phyloP scores from a whole-genome alignment of 92 coral and sea anemone genomes.

The Muricea muricata region DNA sequence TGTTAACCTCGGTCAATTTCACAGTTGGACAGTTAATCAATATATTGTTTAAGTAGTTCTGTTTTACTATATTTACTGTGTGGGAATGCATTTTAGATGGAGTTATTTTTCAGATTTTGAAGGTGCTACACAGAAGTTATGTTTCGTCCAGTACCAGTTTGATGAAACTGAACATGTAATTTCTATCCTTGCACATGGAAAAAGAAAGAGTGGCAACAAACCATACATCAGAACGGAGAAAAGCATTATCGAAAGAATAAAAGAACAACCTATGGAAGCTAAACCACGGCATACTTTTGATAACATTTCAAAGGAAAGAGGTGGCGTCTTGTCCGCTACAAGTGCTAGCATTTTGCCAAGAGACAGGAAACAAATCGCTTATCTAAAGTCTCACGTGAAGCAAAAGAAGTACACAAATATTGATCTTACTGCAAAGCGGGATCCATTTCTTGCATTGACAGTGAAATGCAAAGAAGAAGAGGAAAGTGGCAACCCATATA shows the following conservation, averaged over 20 bases:
- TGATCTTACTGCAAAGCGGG: not conserved
- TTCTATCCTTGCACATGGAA: not conserved
- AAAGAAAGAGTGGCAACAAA: not conserved
- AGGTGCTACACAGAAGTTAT: too few species aligned
- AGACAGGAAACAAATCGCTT: not conserved
- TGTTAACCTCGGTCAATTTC: too few species aligned
- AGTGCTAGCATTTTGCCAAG: not conserved
- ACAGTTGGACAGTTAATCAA: too few species aligned
- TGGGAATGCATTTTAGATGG: too few species aligned
- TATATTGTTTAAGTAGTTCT: too few species aligned
- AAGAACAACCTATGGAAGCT: not conserved
- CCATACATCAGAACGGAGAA: not conserved
- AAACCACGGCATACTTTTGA: not conserved
- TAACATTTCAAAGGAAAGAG: not conserved
- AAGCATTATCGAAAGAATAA: not conserved
- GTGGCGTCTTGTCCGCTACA: not conserved
- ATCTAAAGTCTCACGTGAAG: not conserved
- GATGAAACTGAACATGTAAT: not conserved
- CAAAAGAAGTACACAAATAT: not conserved
- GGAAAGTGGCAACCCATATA: not conserved
- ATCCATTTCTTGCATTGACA: not conserved
- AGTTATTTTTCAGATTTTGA: too few species aligned
- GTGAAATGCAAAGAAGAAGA: slow-evolving; percentile 3
- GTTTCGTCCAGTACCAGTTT: not conserved
- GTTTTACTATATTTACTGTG: too few species aligned